Percentiles rank a stretch among this genome's conserved stretches.
Conservation (phyloP, 2,888 invertebrate species). For the Dryobotodes eremita region DNA sequence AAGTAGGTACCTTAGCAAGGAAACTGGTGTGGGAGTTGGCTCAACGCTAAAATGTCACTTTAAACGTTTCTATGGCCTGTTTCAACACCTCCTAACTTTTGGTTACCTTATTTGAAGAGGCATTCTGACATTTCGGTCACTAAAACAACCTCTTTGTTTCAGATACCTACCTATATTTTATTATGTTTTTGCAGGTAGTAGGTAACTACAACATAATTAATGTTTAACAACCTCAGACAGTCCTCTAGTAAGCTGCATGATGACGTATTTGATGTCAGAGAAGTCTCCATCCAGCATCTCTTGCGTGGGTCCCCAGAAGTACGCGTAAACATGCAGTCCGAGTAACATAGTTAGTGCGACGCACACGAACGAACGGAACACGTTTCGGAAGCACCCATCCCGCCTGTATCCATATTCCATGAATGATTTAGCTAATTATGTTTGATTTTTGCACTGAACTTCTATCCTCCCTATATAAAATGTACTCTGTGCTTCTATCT, state of each 20-base stretch:
- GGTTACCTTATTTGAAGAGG: no score
- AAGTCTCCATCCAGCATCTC: constrained; percentile 80
- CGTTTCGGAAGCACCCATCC: constrained; percentile 70
- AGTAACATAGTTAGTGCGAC: constrained; percentile 77
- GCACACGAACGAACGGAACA: constrained; percentile 84
- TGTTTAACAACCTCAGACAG: constrained; percentile 78
- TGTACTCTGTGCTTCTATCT: no score
- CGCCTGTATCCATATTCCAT: constrained; percentile 77
- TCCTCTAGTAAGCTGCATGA: constrained; percentile 83
- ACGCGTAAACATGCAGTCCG: constrained; percentile 82
- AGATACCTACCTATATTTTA: neutral
- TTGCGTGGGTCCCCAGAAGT: constrained; percentile 77
- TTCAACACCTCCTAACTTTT: no score
- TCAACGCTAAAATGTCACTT: no score
- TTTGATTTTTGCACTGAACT: constrained; percentile 3
- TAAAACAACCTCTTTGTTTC: neutral
- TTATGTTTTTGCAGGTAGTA: neutral
- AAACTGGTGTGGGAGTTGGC: no score
- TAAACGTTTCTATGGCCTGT: no score
- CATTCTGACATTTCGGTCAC: neutral
- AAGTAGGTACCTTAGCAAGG: no score
- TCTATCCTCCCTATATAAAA: no score
- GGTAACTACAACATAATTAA: neutral
- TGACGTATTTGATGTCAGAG: constrained; percentile 83
- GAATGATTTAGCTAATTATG: neutral